phyloP scores from a whole-genome alignment of 2,113 vertebrate genomes.

The Labrus mixtus region DNA sequence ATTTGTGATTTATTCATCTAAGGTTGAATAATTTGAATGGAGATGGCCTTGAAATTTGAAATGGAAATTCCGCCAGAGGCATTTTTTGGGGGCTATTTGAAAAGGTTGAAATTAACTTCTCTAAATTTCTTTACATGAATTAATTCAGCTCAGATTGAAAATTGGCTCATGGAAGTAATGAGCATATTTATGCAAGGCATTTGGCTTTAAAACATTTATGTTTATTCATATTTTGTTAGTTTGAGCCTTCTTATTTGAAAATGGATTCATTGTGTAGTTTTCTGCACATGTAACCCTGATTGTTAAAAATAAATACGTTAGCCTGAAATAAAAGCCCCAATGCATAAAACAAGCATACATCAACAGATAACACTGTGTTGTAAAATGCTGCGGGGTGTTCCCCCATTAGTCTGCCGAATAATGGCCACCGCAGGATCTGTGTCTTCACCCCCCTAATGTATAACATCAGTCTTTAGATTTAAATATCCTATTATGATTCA shows the following conservation, averaged over 20 bases:
- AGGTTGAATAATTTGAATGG: neutral
- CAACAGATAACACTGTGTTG: conserved; percentile 15
- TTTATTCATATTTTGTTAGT: neutral
- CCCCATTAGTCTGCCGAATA: conserved; percentile 48
- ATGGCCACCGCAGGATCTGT: conserved; percentile 51
- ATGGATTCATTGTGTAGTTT: neutral
- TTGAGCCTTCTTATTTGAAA: conserved; percentile 13
- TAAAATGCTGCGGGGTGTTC: conserved; percentile 16
- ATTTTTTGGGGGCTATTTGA: conserved; percentile 85
- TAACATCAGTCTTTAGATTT: conserved; percentile 70
- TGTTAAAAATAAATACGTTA: conserved; percentile 14
- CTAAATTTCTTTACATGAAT: neutral
- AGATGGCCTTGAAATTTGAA: conserved; percentile 61
- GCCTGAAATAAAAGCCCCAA: conserved; percentile 9
- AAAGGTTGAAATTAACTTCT: conserved; percentile 60
- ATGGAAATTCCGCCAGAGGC: conserved; percentile 80
- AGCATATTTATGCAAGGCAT: neutral
- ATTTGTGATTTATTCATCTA: neutral
- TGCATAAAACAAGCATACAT: conserved; percentile 42
- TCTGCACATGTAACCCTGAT: neutral
- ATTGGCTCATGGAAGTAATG: conserved; percentile 22
- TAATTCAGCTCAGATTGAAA: conserved; percentile 2
- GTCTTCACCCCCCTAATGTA: conserved; percentile 56
- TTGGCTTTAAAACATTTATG: conserved; percentile 16
- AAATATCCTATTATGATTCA: conserved; percentile 75